Base-by-base conservation (phyloP, 2,797 vertebrate species). In the Parauchenoglanis ngamensis region DNA sequence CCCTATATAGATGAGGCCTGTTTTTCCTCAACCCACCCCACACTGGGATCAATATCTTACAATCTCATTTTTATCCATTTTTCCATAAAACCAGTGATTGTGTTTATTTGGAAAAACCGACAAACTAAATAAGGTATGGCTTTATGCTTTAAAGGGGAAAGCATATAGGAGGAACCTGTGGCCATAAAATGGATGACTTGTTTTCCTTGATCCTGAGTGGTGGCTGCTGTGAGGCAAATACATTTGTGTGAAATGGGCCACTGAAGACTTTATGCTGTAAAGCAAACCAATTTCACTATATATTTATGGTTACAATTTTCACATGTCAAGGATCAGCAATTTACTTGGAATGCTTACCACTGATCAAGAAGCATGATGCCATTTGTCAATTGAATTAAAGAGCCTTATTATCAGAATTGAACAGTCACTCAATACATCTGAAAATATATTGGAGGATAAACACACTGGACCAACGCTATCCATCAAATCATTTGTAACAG, bases 31-130 rank as follows among this genome's bases (percentile, higher is more conserved):
- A 68, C 88, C 89, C 91, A 86, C 91, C 93, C 92, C 91, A 93
- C 89, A 95, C 93, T 83, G 85, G 83, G 95, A 98, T 99, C 97
- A 91, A 98, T 99, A 97, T 95, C 97, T 96, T 96, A 97, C 96
- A 97, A 97, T 97, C 96, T 97, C 96, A 92, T 92, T 97, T 97
- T 97, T 97, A 97, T 97, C 96, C 96, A 96, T 97, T 98, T 98
- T 97, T 98, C 98, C 97, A 98, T 98, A 98, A 98, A 98, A 97
- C 97, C 96, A 93, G 96, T 97, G 97, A 98, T 98, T 98, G 98
- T 96, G 96, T 98, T 98, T 99, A 98, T 98, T 97, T 97, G 97
- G 96, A 96, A 96, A 97, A 98, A 97, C 97, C 96, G 97, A 98
- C 97, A 98, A 96, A 97, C 96, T 97, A 98, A 98, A 97, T 97